These are phyloP conservation scores for Drosophila pachea DNA, from an alignment of 1,140 invertebrate species.

Conservation along the genomic window DNA sequence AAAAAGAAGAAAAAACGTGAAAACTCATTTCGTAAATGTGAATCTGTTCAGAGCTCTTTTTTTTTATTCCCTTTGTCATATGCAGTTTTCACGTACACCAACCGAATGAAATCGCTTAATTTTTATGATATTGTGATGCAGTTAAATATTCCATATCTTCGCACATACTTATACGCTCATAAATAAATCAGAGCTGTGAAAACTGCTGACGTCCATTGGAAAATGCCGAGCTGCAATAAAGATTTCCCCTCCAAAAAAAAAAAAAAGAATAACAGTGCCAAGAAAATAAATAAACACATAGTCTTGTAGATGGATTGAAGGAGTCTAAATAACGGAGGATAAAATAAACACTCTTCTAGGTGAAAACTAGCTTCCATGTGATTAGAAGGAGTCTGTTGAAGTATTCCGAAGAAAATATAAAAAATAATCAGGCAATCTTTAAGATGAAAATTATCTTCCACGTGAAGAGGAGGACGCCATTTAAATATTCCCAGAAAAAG, in stretches of 20 bases:
- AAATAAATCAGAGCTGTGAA: slow-evolving; percentile 13
- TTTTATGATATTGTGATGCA: slow-evolving; percentile 29
- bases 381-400: too few species aligned
- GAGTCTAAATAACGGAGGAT: too few species aligned
- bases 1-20: background rate
- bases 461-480: too few species aligned
- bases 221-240: slow-evolving; percentile 9
- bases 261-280: background rate
- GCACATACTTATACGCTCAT: background rate
- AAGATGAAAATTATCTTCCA: too few species aligned
- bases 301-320: background rate
- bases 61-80: background rate
- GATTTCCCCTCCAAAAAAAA: background rate
- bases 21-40: slow-evolving; percentile 30
- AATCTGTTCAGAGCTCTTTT: slow-evolving; percentile 16
- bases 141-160: slow-evolving; percentile 14
- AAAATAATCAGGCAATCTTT: too few species aligned
- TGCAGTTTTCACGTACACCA: slow-evolving; percentile 19
- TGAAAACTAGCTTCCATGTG: too few species aligned
- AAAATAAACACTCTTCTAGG: too few species aligned
- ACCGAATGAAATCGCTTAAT: slow-evolving; percentile 31
- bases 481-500: too few species aligned
- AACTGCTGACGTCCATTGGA: slow-evolving; percentile 22
- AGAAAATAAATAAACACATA: background rate
- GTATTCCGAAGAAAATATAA: too few species aligned